Evolutionary conservation across 2,113 vertebrate genomes (phyloP).

Genomic region (Camelus bactrianus): DNA sequence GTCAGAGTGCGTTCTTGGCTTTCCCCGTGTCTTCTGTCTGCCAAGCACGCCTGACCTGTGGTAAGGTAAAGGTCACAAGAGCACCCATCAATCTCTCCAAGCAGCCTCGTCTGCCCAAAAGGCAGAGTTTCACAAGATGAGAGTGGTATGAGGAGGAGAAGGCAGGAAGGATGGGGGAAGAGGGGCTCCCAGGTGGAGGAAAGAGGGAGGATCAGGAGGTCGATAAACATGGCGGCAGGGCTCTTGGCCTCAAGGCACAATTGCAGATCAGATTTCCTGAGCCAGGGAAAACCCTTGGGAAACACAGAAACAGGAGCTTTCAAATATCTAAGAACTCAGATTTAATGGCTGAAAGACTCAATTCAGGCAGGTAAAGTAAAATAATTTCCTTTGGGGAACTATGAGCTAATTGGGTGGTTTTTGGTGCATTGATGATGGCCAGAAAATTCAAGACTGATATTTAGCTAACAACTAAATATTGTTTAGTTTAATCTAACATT

Average conservation of each 20-base stretch:
- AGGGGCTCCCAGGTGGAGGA: accelerated
- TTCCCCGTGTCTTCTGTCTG: background rate
- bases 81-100: background rate
- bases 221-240: background rate
- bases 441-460: background rate
- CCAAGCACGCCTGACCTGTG: background rate
- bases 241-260: background rate
- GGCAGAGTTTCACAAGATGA: accelerated
- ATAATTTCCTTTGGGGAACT: background rate
- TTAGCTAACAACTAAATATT: background rate
- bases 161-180: accelerated
- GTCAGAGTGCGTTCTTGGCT: background rate
- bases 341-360: background rate
- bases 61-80: background rate
- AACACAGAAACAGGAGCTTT: background rate
- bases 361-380: background rate
- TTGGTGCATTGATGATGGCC: background rate
- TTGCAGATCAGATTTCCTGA: background rate
- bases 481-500: too few species aligned
- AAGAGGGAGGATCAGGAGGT: background rate
- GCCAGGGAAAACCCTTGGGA: background rate
- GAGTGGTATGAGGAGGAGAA: background rate
- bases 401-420: background rate
- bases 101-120: background rate
- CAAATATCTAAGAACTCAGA: background rate